These are phyloP conservation scores for Virgularia gustaviana DNA, from an alignment of 92 coral and sea anemone genomes.

Conservation along the genomic window DNA sequence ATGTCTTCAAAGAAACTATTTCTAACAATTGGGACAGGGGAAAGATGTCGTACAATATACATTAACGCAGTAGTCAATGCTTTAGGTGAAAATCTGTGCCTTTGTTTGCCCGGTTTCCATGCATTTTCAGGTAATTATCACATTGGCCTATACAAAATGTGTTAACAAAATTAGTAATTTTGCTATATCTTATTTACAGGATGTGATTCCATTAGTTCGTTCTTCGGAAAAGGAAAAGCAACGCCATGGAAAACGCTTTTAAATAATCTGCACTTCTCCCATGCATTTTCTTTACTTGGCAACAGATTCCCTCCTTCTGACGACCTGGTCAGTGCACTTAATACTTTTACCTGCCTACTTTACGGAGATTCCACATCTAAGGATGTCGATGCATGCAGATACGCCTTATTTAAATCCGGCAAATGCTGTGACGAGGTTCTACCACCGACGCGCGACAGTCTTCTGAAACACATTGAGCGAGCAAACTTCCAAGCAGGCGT, in stretches of 20 bases:
- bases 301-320: neutral
- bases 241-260: constrained; percentile 19
- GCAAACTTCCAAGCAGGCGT: constrained; percentile 37
- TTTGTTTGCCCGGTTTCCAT: constrained; percentile 40
- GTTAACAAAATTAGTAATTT: neutral
- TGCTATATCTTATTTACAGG: constrained; percentile 12
- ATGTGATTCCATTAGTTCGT: constrained; percentile 33
- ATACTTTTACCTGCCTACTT: constrained; percentile 33
- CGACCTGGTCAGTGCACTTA: constrained; percentile 10
- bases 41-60: constrained; percentile 20
- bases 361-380: constrained; percentile 21
- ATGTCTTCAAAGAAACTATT: constrained; percentile 39
- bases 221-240: constrained; percentile 28
- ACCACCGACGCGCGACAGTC: constrained; percentile 39
- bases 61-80: constrained; percentile 19
- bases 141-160: neutral
- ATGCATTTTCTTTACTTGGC: neutral
- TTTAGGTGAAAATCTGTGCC: constrained; percentile 29
- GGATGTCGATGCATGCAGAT: constrained; percentile 39
- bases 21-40: constrained; percentile 38
- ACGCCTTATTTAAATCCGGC: constrained; percentile 35
- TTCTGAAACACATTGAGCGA: constrained; percentile 21
- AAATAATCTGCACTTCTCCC: constrained; percentile 13
- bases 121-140: constrained; percentile 37
- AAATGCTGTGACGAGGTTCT: constrained; percentile 42